These are phyloP conservation scores for Coregonus clupeaformis DNA, from an alignment of 2,113 vertebrate species.

Conservation along the genomic window DNA sequence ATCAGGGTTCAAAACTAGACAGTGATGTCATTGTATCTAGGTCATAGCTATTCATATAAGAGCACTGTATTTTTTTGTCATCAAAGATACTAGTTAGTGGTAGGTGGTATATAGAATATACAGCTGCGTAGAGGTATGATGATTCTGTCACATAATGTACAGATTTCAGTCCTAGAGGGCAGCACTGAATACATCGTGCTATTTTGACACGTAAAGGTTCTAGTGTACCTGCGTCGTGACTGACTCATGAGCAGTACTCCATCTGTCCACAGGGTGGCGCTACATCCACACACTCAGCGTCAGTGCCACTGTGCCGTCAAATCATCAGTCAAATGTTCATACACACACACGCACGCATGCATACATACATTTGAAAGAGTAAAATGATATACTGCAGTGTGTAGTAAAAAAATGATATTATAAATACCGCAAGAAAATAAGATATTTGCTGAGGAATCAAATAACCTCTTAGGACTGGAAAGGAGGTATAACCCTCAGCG, in stretches of 20 bases:
- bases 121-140: too few relatives aligned
- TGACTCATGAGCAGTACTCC: constrained; percentile 9
- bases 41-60: too few relatives aligned
- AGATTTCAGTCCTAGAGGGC: background rate
- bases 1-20: too few relatives aligned
- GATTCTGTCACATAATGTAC: too few relatives aligned
- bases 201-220: constrained; percentile 7
- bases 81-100: too few relatives aligned
- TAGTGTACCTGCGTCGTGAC: background rate
- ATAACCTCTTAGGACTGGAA: too few relatives aligned
- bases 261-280: constrained; percentile 45
- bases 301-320: background rate
- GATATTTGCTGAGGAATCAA: too few relatives aligned
- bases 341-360: background rate
- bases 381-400: background rate
- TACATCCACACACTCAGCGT: background rate
- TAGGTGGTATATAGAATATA: too few relatives aligned
- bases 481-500: too few relatives aligned
- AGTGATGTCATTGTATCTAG: too few relatives aligned
- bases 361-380: background rate
- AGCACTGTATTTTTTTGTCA: too few relatives aligned
- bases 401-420: background rate
- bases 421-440: background rate
- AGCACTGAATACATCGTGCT: background rate
- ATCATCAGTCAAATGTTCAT: background rate